A percentile compares a stretch with the other conserved stretches of the same genome.
Evolutionary conservation across 2,113 vertebrate species (phyloP).

Genomic region (Tragelaphus scriptus): DNA sequence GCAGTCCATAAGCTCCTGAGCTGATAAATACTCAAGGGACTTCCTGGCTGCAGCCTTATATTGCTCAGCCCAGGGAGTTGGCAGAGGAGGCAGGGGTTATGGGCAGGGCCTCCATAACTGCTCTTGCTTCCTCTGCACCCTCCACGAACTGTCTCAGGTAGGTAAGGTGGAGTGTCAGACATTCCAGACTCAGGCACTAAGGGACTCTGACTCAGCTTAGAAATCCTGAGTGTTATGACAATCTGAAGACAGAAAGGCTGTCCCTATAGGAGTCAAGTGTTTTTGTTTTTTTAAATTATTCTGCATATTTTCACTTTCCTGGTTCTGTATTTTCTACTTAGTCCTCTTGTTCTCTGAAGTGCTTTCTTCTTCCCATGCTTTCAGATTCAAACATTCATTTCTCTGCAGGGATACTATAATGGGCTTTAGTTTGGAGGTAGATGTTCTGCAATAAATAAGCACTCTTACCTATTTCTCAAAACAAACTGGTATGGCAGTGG

Average conservation of each 20-base stretch:
- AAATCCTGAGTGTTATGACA: background rate
- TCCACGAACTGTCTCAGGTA: background rate
- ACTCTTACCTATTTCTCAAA: background rate
- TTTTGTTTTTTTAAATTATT: background rate
- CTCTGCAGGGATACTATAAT: background rate
- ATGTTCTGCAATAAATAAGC: background rate
- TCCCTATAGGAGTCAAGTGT: background rate
- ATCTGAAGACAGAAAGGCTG: background rate
- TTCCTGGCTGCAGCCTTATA: background rate
- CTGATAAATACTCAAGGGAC: background rate
- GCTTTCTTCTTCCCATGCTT: background rate
- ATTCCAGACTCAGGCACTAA: background rate
- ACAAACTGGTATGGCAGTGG: background rate
- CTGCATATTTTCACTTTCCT: rapidly evolving
- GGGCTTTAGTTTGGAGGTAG: background rate
- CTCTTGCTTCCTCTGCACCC: background rate
- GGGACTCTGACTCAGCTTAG: background rate
- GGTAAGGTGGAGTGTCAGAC: background rate
- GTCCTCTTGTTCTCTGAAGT: background rate
- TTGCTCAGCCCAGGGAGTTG: background rate
- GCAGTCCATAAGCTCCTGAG: background rate
- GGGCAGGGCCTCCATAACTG: background rate
- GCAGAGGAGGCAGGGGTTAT: background rate
- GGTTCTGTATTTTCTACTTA: background rate
- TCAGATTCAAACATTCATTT: background rate